Evolutionary conservation across 2,113 vertebrate genomes (phyloP).

Genomic region (Hucho hucho): DNA sequence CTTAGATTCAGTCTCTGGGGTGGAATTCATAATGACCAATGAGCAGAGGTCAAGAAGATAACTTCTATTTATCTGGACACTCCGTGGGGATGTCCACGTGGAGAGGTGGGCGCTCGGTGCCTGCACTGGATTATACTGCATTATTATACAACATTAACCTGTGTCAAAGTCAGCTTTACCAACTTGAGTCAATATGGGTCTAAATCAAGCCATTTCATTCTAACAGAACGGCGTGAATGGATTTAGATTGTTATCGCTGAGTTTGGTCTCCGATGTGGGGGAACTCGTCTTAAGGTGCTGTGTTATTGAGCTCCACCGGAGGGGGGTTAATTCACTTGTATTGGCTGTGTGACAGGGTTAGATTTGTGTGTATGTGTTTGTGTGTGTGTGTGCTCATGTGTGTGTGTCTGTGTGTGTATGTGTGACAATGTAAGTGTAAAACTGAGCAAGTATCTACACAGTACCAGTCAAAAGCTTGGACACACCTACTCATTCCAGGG

Average conservation of each 20-base stretch:
- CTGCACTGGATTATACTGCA: constrained; percentile 6
- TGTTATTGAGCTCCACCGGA: not conserved
- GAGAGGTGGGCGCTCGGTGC: not conserved
- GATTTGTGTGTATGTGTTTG: constrained; percentile 23
- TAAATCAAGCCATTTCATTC: constrained; percentile 33
- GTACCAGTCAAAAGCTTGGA: too few relatives aligned
- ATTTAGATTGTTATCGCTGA: constrained; percentile 37
- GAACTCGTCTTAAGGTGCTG: too few relatives aligned
- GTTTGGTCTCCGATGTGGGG: not conserved
- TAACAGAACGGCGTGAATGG: constrained; percentile 46
- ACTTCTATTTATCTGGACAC: constrained; percentile 15
- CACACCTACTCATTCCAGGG: too few relatives aligned
- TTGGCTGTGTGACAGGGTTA: constrained; percentile 5
- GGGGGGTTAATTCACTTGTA: not conserved
- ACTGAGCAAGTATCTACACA: too few relatives aligned
- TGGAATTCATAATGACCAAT: constrained; percentile 23
- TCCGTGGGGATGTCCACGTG: not conserved
- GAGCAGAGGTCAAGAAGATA: constrained; percentile 17
- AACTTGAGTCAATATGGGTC: constrained; percentile 28
- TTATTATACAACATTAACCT: constrained; percentile 32
- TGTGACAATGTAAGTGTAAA: not conserved
- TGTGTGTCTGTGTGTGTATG: not conserved
- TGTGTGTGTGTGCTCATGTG: too few relatives aligned
- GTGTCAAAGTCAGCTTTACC: constrained; percentile 25
- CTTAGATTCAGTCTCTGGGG: not conserved